phyloP scores from a whole-genome alignment of 2,888 invertebrate species.

The Ochropacha duplaris region DNA sequence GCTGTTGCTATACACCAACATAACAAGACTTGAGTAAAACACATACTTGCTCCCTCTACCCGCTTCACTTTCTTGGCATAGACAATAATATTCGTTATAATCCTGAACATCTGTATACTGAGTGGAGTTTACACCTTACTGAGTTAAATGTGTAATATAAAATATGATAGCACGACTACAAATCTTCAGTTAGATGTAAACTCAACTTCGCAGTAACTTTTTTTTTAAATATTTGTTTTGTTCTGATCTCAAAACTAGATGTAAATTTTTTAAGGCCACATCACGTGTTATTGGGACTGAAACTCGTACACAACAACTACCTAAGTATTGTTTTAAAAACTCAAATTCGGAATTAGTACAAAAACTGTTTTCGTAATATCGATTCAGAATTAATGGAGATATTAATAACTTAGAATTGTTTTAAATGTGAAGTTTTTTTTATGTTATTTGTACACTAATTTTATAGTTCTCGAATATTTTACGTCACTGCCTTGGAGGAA shows the following conservation, averaged over 20 bases:
- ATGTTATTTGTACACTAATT: slow-evolving; percentile 25
- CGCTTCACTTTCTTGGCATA: neutral
- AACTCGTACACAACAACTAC: slow-evolving; percentile 4
- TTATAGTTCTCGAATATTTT: slow-evolving; percentile 38
- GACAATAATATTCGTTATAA: neutral
- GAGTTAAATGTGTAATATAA: slow-evolving; percentile 1
- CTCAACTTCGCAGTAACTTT: neutral
- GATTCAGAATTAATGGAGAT: slow-evolving; percentile 33
- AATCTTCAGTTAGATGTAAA: neutral
- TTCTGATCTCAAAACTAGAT: neutral
- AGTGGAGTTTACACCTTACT: neutral
- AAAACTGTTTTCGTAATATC: slow-evolving; percentile 24
- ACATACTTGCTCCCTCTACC: neutral
- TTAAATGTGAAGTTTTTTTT: slow-evolving; percentile 30
- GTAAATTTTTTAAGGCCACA: neutral
- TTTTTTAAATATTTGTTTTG: neutral
- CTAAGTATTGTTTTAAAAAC: slow-evolving; percentile 31
- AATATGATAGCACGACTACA: slow-evolving; percentile 6
- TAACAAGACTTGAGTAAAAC: neutral
- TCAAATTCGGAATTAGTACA: slow-evolving; percentile 44
- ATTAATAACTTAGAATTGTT: slow-evolving; percentile 29
- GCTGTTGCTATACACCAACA: neutral
- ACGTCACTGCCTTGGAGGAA: slow-evolving; percentile 61
- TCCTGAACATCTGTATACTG: neutral
- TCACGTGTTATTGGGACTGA: slow-evolving; percentile 2